These are phyloP conservation scores for Dysmachus trigonus DNA, from an alignment of 2,888 invertebrate species.

Conservation along the genomic window DNA sequence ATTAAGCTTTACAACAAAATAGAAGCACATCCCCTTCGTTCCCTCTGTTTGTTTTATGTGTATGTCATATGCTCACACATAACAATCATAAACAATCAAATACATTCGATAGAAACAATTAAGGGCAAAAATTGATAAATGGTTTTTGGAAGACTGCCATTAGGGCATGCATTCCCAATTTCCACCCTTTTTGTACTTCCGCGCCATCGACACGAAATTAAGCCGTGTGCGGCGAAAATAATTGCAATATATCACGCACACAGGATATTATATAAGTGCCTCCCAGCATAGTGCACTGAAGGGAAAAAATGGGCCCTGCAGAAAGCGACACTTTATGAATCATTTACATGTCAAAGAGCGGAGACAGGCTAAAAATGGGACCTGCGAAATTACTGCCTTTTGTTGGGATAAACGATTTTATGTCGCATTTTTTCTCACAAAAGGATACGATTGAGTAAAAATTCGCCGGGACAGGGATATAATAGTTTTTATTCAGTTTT, in stretches of 20 bases:
- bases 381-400: background rate
- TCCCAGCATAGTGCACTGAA: background rate
- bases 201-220: background rate
- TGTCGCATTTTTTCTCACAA: background rate
- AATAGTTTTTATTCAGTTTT: background rate
- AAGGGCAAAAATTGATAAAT: background rate
- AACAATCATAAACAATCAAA: background rate
- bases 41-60: background rate
- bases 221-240: background rate
- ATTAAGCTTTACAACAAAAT: background rate
- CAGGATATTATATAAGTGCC: background rate
- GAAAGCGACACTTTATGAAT: slow-evolving; percentile 1
- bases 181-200: background rate
- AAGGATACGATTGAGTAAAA: background rate
- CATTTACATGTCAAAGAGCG: background rate
- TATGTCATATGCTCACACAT: background rate
- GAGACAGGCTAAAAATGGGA: background rate
- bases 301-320: background rate
- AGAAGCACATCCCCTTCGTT: background rate
- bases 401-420: background rate
- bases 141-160: background rate
- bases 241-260: slow-evolving; percentile 24
- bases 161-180: background rate
- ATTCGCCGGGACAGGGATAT: background rate
- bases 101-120: background rate